Percentiles rank a stretch among this genome's conserved stretches.
Conservation (phyloP, 2,888 invertebrate genomes). For the Drosophila merina region DNA sequence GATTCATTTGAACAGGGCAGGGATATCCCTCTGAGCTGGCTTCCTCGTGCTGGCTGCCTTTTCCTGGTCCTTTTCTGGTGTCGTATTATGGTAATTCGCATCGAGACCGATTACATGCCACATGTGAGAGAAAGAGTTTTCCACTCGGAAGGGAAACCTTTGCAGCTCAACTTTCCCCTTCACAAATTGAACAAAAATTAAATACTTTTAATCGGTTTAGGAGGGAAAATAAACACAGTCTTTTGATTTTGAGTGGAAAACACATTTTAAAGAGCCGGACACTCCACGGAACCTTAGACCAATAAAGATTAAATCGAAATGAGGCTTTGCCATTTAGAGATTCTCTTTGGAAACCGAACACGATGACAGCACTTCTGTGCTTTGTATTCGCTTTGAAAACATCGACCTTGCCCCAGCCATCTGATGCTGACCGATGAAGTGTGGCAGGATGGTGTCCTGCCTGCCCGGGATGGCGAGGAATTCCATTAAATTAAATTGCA, state of each 20-base stretch:
- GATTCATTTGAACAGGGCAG: conserved; percentile 37
- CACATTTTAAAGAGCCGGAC: neutral
- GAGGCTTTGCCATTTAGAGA: neutral
- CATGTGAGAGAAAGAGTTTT: conserved; percentile 63
- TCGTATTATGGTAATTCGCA: conserved; percentile 78
- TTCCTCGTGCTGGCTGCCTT: conserved; percentile 25
- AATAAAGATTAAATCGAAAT: neutral
- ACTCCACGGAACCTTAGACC: too few species aligned
- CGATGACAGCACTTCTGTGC: neutral
- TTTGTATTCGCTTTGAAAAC: conserved; percentile 10
- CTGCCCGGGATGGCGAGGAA: conserved; percentile 1
- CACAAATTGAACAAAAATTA: neutral
- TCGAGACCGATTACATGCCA: conserved; percentile 73
- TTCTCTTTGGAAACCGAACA: conserved; percentile 3
- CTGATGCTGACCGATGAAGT: conserved; percentile 25
- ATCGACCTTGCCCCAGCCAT: conserved; percentile 4
- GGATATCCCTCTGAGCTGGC: conserved; percentile 9
- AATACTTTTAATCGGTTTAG: neutral
- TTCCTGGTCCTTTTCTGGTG: conserved; percentile 51
- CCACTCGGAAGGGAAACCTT: conserved; percentile 2
- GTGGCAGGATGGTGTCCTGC: neutral
- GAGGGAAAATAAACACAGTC: conserved; percentile 1
- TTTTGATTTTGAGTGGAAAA: neutral
- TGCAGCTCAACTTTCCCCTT: neutral
- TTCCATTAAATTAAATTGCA: conserved; percentile 38